Evolutionary conservation across 1,140 invertebrate species (phyloP).

Genomic region (Listronotus bonariensis): DNA sequence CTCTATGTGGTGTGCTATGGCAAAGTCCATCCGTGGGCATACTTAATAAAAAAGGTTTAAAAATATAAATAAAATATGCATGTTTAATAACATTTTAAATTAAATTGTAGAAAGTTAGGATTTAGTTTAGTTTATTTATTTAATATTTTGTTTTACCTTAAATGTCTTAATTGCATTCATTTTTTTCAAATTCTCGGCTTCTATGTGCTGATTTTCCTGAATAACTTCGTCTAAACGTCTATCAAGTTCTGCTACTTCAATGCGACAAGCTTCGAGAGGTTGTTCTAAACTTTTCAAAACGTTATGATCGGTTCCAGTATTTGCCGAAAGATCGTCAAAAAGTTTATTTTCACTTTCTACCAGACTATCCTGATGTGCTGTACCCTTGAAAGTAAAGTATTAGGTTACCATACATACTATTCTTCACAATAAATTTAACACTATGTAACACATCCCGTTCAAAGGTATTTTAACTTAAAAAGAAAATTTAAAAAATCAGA

Average conservation of each 20-base stretch:
- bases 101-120: too few relatives aligned
- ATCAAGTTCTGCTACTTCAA: not conserved
- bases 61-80: too few relatives aligned
- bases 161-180: not conserved
- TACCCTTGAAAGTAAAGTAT: not conserved
- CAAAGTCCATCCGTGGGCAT: too few relatives aligned
- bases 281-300: not conserved
- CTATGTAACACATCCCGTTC: too few relatives aligned
- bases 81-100: too few relatives aligned
- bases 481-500: too few relatives aligned
- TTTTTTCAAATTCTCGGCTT: not conserved
- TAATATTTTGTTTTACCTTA: not conserved
- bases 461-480: too few relatives aligned
- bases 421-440: too few relatives aligned
- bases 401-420: too few relatives aligned
- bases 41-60: too few relatives aligned
- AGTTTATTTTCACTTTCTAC: not conserved
- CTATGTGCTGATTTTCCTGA: not conserved
- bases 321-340: not conserved
- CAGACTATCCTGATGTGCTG: not conserved
- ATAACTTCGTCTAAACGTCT: not conserved
- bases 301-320: not conserved
- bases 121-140: too few relatives aligned
- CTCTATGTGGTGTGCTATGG: too few relatives aligned
- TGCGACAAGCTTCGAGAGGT: not conserved